Evolutionary conservation across 2,888 invertebrate genomes (phyloP).

Genomic region (Drosophila monieri): DNA sequence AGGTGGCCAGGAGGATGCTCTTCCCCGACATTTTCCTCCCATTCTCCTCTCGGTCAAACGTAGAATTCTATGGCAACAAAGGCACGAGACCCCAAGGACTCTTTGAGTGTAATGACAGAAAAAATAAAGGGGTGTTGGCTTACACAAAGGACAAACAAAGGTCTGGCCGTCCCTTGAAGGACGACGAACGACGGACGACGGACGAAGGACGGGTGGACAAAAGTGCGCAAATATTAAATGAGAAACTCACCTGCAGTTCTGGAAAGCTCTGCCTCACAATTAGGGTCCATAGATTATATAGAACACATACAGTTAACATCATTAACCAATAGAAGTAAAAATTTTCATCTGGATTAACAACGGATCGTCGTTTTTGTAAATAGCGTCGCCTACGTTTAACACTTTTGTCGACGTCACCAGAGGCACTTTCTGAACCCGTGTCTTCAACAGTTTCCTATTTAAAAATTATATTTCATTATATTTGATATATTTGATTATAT

Average conservation of each 20-base stretch:
- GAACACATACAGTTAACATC: slow-evolving; percentile 93
- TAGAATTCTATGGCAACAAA: slow-evolving; percentile 1
- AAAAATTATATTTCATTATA: not conserved
- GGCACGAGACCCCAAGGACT: not conserved
- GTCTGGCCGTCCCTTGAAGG: slow-evolving; percentile 20
- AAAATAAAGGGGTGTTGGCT: slow-evolving; percentile 36
- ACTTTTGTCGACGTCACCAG: slow-evolving; percentile 86
- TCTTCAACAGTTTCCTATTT: slow-evolving; percentile 87
- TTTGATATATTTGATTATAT: no score
- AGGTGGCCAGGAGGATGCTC: slow-evolving; percentile 7
- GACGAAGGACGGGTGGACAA: not conserved
- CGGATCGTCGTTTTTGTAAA: slow-evolving; percentile 90
- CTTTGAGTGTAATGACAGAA: slow-evolving; percentile 28
- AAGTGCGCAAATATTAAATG: slow-evolving; percentile 7
- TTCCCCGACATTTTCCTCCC: not conserved
- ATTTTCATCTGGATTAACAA: slow-evolving; percentile 97
- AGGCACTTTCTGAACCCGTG: slow-evolving; percentile 89
- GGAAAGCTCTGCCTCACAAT: slow-evolving; percentile 98
- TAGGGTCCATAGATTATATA: slow-evolving; percentile 97
- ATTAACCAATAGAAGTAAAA: slow-evolving; percentile 98
- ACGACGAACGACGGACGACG: no score
- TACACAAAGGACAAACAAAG: slow-evolving; percentile 43
- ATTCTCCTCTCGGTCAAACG: not conserved
- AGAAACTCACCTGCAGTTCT: slow-evolving; percentile 88
- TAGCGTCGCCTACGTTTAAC: slow-evolving; percentile 87